Percentiles rank a stretch among this genome's conserved stretches.
phyloP scores from a whole-genome alignment of 2,888 invertebrate species.

The Watsonalla binaria region DNA sequence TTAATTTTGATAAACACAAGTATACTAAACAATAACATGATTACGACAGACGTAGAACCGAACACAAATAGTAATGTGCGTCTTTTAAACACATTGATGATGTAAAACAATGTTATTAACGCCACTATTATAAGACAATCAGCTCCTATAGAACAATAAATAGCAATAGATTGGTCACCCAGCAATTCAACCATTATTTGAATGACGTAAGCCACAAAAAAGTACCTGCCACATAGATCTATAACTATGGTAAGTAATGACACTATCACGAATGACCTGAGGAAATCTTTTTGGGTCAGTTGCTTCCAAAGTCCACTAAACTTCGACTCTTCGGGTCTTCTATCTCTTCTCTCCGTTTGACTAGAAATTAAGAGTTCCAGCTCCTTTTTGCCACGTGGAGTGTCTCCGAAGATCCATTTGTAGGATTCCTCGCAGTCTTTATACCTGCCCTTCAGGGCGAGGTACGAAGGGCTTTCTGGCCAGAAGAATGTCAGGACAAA shows the following conservation, averaged over 20 bases:
- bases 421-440: constrained; percentile 33
- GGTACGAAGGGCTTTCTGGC: constrained; percentile 40
- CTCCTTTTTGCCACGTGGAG: constrained; percentile 22
- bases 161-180: constrained; percentile 25
- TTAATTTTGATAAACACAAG: constrained; percentile 22
- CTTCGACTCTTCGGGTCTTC: background rate
- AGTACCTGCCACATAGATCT: constrained; percentile 4
- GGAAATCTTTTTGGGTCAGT: constrained; percentile 28
- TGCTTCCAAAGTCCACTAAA: constrained; percentile 11
- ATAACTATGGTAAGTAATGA: constrained; percentile 14
- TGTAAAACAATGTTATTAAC: constrained; percentile 21
- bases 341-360: constrained; percentile 16
- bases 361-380: constrained; percentile 22
- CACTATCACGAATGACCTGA: constrained; percentile 27
- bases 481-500: constrained; percentile 29
- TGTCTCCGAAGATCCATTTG: constrained; percentile 30
- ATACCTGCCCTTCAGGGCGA: constrained; percentile 36
- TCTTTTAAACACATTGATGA: constrained; percentile 29
- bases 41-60: constrained; percentile 20
- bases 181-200: constrained; percentile 35
- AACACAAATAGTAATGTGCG: constrained; percentile 30
- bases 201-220: constrained; percentile 22
- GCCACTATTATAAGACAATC: constrained; percentile 31
- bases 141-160: constrained; percentile 32
- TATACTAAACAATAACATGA: constrained; percentile 31